phyloP scores from a whole-genome alignment of 2,888 invertebrate genomes.

The Dorcus hopei region DNA sequence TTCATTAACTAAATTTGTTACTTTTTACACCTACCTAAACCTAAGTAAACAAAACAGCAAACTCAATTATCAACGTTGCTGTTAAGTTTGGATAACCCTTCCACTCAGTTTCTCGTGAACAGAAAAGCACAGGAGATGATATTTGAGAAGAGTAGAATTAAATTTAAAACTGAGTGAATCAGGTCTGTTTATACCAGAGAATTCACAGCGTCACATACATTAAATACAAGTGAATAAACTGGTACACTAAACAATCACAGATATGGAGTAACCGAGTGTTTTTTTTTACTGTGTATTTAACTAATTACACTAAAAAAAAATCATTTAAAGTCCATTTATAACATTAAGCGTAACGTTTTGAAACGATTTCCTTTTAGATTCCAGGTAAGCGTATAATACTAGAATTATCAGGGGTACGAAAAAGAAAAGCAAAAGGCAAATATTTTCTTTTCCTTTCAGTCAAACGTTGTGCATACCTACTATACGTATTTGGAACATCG shows the following conservation, averaged over 20 bases:
- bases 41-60: not conserved
- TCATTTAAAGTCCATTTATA: constrained; percentile 28
- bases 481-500: too few relatives aligned
- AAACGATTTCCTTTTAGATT: constrained; percentile 28
- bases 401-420: constrained; percentile 15
- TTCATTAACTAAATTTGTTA: constrained; percentile 1
- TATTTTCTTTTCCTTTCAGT: too few relatives aligned
- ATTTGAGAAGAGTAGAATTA: not conserved
- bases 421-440: too few relatives aligned
- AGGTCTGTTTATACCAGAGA: constrained; percentile 4
- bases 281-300: constrained; percentile 2
- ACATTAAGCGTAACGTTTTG: constrained; percentile 33
- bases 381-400: constrained; percentile 34
- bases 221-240: not conserved
- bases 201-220: not conserved
- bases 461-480: too few relatives aligned
- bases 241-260: constrained; percentile 30
- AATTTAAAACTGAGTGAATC: constrained; percentile 3
- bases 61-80: not conserved
- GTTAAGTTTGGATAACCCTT: constrained; percentile 1
- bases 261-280: constrained; percentile 32
- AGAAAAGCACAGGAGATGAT: not conserved
- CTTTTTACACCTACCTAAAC: constrained; percentile 2
- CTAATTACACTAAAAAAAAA: constrained; percentile 26
- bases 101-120: not conserved